Evolutionary conservation across 2,888 invertebrate species (phyloP).

Genomic region (Hypolimnas misippus): DNA sequence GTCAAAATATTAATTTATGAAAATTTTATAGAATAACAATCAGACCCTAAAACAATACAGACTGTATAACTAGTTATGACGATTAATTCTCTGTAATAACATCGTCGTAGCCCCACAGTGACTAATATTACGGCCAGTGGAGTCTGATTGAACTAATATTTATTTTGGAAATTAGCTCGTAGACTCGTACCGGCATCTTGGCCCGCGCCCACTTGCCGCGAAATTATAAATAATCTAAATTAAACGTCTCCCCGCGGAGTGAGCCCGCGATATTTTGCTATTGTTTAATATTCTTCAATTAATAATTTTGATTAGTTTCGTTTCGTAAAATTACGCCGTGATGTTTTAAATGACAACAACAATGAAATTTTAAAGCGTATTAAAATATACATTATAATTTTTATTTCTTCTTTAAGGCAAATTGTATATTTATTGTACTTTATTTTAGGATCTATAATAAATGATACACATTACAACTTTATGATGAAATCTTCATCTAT

Average conservation of each 20-base stretch:
- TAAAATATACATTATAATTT: background rate
- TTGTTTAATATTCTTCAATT: constrained; percentile 76
- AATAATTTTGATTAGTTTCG: constrained; percentile 68
- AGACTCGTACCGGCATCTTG: constrained; percentile 58
- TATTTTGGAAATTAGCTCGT: constrained; percentile 81
- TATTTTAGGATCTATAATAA: no score
- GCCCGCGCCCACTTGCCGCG: constrained; percentile 52
- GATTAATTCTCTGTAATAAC: constrained; percentile 35
- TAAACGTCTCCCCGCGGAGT: constrained; percentile 65
- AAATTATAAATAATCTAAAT: constrained; percentile 78
- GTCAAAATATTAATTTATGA: background rate
- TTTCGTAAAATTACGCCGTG: background rate
- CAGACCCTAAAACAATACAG: constrained; percentile 29
- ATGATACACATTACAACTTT: no score
- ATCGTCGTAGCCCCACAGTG: constrained; percentile 38
- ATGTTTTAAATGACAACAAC: background rate
- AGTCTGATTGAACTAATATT: constrained; percentile 79
- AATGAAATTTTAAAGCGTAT: background rate
- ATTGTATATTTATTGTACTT: no score
- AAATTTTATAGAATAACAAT: background rate
- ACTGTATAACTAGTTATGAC: constrained; percentile 26
- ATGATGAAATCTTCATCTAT: no score
- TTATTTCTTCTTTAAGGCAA: no score
- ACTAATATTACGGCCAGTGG: constrained; percentile 43
- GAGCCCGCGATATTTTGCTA: constrained; percentile 52